These are phyloP conservation scores for Turnix velox DNA, from an alignment of 2,113 vertebrate genomes.

Conservation along the genomic window DNA sequence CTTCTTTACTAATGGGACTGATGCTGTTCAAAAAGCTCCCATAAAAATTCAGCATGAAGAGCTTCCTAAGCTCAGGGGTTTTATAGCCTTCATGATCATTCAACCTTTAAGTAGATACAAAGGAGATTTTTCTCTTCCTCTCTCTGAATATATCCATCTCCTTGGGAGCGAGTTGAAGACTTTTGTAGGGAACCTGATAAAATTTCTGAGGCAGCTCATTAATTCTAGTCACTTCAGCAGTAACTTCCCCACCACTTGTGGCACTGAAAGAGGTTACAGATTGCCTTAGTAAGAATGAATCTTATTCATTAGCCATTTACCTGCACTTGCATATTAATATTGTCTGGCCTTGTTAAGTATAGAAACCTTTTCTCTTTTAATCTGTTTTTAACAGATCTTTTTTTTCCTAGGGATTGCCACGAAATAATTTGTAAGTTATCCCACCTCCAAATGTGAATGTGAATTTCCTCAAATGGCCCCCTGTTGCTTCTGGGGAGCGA, in stretches of 20 bases:
- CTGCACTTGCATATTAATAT: not conserved
- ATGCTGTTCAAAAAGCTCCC: not conserved
- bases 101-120: constrained; percentile 19
- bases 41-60: not conserved
- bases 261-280: not conserved
- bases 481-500: not conserved
- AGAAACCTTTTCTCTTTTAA: not conserved
- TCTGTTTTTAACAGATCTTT: not conserved
- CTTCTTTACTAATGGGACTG: constrained; percentile 12
- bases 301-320: not conserved
- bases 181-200: not conserved
- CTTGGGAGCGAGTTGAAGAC: not conserved
- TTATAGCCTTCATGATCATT: constrained; percentile 9
- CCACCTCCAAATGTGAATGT: not conserved
- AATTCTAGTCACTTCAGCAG: not conserved
- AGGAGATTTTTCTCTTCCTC: not conserved
- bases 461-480: not conserved
- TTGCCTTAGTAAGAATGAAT: not conserved
- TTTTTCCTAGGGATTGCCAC: not conserved
- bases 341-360: constrained; percentile 17
- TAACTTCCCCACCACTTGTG: not conserved
- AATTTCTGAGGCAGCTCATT: constrained; percentile 10
- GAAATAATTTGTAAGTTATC: not conserved
- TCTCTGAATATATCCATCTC: constrained; percentile 12
- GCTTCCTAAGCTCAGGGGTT: not conserved